These are phyloP conservation scores for Drosophila murphyi DNA, from an alignment of 1,140 invertebrate species.

Conservation along the genomic window DNA sequence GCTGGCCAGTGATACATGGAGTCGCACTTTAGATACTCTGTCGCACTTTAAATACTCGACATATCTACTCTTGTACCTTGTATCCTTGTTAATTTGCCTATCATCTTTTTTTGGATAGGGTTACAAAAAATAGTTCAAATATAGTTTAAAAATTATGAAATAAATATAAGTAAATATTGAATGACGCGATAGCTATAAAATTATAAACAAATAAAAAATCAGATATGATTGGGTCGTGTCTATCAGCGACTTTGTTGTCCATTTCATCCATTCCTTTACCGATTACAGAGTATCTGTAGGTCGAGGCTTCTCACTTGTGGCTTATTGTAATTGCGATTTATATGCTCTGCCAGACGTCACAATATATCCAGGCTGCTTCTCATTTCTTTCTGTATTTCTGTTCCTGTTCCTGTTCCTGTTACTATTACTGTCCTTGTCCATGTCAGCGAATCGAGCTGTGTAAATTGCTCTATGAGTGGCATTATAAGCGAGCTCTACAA, in stretches of 20 bases:
- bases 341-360: conserved; percentile 27
- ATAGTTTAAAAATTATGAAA: no score
- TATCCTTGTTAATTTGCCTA: no score
- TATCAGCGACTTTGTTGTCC: no score
- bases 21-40: conserved; percentile 13
- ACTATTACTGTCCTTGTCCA: not conserved
- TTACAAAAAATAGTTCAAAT: no score
- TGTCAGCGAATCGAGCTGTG: conserved; percentile 24
- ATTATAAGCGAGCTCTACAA: conserved; percentile 35
- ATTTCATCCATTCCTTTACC: no score
- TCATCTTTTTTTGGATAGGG: no score
- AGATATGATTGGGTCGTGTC: no score
- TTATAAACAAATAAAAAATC: no score
- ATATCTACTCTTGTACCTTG: no score
- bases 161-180: no score
- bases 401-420: no score
- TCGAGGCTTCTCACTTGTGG: not conserved
- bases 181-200: no score
- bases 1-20: not conserved
- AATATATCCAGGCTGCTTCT: conserved; percentile 27
- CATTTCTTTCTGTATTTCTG: not conserved
- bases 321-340: conserved; percentile 52
- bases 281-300: conserved; percentile 3
- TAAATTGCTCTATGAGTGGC: conserved; percentile 49
- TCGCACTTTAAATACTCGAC: conserved; percentile 5